Percentiles rank a stretch among this genome's conserved stretches.
phyloP scores from a whole-genome alignment of 2,113 vertebrate genomes.

The Ammodytes marinus region DNA sequence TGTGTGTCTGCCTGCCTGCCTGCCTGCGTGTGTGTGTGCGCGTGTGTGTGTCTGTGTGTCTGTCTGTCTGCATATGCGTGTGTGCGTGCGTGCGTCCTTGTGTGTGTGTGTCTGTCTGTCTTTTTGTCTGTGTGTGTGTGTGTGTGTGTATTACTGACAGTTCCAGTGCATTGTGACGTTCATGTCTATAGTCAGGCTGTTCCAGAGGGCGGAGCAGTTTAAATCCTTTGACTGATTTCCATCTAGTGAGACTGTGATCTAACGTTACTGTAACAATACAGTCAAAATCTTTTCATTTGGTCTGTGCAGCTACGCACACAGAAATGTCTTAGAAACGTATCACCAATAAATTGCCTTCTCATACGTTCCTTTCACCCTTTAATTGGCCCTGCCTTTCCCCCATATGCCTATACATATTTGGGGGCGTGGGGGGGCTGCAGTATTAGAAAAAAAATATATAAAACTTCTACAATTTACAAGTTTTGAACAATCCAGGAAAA shows the following conservation, averaged over 20 bases:
- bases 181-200: constrained; percentile 32
- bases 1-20: too few species aligned
- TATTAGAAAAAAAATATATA: too few species aligned
- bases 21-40: too few species aligned
- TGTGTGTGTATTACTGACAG: constrained; percentile 9
- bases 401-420: too few species aligned
- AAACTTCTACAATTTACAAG: too few species aligned
- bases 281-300: constrained; percentile 54
- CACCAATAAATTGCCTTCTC: constrained; percentile 12
- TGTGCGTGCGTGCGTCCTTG: too few species aligned
- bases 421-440: too few species aligned
- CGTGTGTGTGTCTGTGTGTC: too few species aligned
- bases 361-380: constrained; percentile 16
- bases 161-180: constrained; percentile 33
- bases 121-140: too few species aligned
- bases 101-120: neutral
- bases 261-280: constrained; percentile 67
- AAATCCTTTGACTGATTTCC: constrained; percentile 57
- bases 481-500: too few species aligned
- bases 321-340: too few species aligned
- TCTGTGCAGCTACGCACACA: constrained; percentile 10
- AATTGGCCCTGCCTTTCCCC: constrained; percentile 39
- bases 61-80: too few species aligned
- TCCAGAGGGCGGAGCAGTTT: constrained; percentile 52
- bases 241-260: constrained; percentile 60